A percentile compares a stretch with the other conserved stretches of the same genome.
Evolutionary conservation across 2,113 vertebrate genomes (phyloP).

Genomic region (Notechis scutatus): DNA sequence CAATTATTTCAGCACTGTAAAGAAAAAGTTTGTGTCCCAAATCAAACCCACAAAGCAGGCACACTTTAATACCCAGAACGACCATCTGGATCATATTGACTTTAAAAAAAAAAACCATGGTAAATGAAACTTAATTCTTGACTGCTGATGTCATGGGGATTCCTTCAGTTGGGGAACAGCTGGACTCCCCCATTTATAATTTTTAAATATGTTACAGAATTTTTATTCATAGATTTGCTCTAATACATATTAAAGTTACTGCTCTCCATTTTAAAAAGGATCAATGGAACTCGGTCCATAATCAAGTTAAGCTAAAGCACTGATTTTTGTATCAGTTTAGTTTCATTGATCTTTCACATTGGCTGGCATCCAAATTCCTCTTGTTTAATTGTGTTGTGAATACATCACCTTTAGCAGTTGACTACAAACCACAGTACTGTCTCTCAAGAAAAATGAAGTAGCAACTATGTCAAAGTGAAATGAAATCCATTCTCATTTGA

Average conservation of each 20-base stretch:
- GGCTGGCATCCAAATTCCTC: not conserved
- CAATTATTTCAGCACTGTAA: constrained; percentile 74
- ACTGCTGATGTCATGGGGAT: constrained; percentile 65
- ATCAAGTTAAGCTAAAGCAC: not conserved
- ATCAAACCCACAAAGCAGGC: constrained; percentile 65
- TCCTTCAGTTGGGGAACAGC: constrained; percentile 63
- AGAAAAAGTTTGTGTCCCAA: constrained; percentile 58
- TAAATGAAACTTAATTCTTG: constrained; percentile 72
- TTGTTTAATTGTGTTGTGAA: not conserved
- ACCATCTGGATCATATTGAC: constrained; percentile 72
- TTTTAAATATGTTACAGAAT: constrained; percentile 49
- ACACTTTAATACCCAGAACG: constrained; percentile 66
- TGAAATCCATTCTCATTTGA: not conserved
- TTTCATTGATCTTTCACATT: not conserved
- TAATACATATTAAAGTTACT: constrained; percentile 30
- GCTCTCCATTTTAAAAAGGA: constrained; percentile 30
- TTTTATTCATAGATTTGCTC: constrained; percentile 37
- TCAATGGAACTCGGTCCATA: not conserved
- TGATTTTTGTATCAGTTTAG: not conserved
- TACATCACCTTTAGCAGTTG: not conserved
- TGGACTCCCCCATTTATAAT: constrained; percentile 44
- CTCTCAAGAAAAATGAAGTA: not conserved
- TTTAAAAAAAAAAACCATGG: constrained; percentile 44
- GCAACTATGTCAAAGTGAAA: not conserved
- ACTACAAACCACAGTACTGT: not conserved